These are phyloP conservation scores for Proctacanthus coquilletti DNA, from an alignment of 1,140 invertebrate species.

Conservation along the genomic window DNA sequence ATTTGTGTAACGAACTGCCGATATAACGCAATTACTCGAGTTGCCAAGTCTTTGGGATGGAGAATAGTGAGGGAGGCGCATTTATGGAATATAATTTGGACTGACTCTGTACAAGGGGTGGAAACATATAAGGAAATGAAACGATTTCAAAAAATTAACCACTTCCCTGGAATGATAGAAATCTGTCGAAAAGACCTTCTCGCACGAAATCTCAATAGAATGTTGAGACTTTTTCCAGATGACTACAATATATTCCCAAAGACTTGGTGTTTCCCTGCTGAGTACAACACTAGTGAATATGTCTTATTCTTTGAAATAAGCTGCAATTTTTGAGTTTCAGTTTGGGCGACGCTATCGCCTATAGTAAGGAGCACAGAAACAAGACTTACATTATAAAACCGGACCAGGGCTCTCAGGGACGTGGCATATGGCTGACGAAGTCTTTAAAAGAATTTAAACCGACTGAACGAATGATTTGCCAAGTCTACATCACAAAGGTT, in stretches of 20 bases:
- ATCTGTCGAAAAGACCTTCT: slow-evolving; percentile 77
- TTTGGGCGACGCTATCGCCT: slow-evolving; percentile 45
- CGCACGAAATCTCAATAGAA: slow-evolving; percentile 69
- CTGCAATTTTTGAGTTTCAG: slow-evolving; percentile 20
- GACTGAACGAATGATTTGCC: slow-evolving; percentile 68
- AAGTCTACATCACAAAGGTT: slow-evolving; percentile 54
- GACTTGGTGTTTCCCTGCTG: slow-evolving; percentile 86
- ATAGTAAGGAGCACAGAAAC: slow-evolving; percentile 46
- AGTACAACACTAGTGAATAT: slow-evolving; percentile 38
- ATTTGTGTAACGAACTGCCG: slow-evolving; percentile 60
- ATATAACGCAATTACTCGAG: slow-evolving; percentile 52
- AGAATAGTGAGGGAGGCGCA: slow-evolving; percentile 63
- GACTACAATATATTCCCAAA: slow-evolving; percentile 85
- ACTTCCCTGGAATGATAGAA: slow-evolving; percentile 85
- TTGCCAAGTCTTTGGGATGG: slow-evolving; percentile 59
- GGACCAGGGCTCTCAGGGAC: slow-evolving; percentile 70
- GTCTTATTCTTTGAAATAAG: slow-evolving; percentile 1
- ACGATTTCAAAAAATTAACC: slow-evolving; percentile 76
- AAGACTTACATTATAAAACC: slow-evolving; percentile 81
- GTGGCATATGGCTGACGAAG: slow-evolving; percentile 71
- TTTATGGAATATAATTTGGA: slow-evolving; percentile 82
- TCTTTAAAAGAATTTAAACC: slow-evolving; percentile 58
- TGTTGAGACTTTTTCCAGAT: slow-evolving; percentile 69
- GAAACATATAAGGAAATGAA: slow-evolving; percentile 80
- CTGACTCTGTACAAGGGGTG: slow-evolving; percentile 63